A percentile compares a stretch with the other conserved stretches of the same genome.
These are phyloP conservation scores for Eupithecia pulchellata DNA, from an alignment of 2,888 invertebrate genomes.

Conservation along the genomic window DNA sequence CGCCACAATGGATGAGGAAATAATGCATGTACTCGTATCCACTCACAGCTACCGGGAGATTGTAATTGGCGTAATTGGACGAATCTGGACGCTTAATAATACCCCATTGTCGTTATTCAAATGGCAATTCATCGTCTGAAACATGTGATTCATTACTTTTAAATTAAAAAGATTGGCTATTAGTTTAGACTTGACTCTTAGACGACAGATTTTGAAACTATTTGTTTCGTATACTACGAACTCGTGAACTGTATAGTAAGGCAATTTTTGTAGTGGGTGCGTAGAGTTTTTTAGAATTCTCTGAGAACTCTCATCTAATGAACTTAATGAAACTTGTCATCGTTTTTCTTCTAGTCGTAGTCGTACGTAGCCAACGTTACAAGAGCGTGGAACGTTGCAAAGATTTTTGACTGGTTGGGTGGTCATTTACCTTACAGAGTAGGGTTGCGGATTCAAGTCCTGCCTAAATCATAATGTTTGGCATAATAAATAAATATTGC, in stretches of 20 bases:
- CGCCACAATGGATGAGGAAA: slow-evolving; percentile 83
- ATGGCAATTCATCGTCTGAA: slow-evolving; percentile 81
- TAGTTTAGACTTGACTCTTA: neutral
- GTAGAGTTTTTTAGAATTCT: too few species aligned
- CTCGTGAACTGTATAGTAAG: too few species aligned
- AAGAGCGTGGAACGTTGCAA: neutral
- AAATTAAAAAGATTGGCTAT: slow-evolving; percentile 67
- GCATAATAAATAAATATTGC: too few species aligned
- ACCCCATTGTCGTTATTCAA: slow-evolving; percentile 81
- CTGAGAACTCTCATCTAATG: neutral
- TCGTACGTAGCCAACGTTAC: neutral
- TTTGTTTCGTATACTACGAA: too few species aligned
- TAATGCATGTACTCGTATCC: slow-evolving; percentile 69
- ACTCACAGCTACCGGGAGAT: slow-evolving; percentile 76
- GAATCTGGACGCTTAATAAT: slow-evolving; percentile 84
- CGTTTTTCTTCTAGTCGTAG: too few species aligned
- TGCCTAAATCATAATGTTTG: neutral
- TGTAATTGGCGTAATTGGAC: slow-evolving; percentile 84
- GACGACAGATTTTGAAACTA: neutral
- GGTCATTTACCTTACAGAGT: neutral
- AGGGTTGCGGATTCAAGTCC: neutral
- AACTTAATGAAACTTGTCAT: neutral
- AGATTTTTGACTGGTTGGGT: neutral
- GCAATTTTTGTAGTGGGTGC: too few species aligned
- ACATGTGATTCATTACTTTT: slow-evolving; percentile 80